Percentiles rank a stretch among this genome's conserved stretches.
Evolutionary conservation across 1,140 invertebrate genomes (phyloP).

Genomic region (Cherax destructor): DNA sequence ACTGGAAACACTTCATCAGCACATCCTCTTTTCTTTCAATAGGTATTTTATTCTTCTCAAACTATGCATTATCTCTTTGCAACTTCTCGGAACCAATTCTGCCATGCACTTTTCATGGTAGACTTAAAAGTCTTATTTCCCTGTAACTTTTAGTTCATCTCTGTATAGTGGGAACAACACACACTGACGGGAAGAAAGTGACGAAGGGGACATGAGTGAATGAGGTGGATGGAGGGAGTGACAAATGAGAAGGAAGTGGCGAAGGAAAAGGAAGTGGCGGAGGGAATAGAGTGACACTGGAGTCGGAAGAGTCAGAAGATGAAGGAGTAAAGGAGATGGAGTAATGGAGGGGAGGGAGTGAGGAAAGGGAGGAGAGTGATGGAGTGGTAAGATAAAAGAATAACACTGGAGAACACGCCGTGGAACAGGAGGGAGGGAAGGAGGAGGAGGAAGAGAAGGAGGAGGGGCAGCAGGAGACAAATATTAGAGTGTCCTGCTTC

Average conservation of each 20-base stretch:
- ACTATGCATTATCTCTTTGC: no score
- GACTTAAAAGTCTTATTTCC: no score
- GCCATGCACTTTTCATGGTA: no score
- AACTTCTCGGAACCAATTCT: no score
- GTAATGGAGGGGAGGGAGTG: constrained; percentile 14
- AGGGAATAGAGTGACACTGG: background rate
- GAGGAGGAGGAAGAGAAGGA: background rate
- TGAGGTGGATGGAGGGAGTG: background rate
- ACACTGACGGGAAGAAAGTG: no score
- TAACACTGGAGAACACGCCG: no score
- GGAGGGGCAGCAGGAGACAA: background rate
- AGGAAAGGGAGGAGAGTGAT: constrained; percentile 7
- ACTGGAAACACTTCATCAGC: no score
- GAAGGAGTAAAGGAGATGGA: constrained; percentile 7
- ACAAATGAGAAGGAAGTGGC: background rate
- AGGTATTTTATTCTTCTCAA: no score
- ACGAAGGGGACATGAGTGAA: background rate
- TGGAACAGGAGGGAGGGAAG: background rate
- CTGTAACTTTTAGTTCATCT: no score
- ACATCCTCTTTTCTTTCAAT: no score
- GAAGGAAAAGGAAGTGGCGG: background rate
- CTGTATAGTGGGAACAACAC: no score
- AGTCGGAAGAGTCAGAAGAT: background rate
- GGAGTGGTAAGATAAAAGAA: background rate
- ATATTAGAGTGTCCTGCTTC: background rate